Evolutionary conservation across 2,797 vertebrate genomes (phyloP).

Genomic region (Hippoglossus hippoglossus): DNA sequence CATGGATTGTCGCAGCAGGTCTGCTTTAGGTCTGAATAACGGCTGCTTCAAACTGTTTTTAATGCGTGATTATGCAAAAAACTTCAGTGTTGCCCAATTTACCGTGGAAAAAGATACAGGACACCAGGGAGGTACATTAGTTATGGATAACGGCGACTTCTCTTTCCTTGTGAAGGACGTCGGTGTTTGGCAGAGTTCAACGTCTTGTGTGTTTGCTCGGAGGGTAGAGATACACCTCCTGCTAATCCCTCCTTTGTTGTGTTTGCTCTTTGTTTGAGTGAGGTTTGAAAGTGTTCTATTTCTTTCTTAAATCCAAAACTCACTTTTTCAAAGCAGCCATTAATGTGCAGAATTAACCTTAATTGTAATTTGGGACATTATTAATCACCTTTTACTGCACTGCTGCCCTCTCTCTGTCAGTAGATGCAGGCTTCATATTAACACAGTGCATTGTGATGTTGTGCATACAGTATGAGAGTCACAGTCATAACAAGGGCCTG

Average conservation of each 20-base stretch:
- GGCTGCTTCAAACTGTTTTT: slow-evolving; percentile 9
- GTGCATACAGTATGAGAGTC: too few species aligned
- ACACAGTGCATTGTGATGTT: too few species aligned
- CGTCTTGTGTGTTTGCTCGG: slow-evolving; percentile 18
- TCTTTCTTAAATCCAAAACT: slow-evolving; percentile 10
- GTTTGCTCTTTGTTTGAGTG: slow-evolving; percentile 7
- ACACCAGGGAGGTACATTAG: slow-evolving; percentile 46
- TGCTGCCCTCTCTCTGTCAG: slow-evolving; percentile 9
- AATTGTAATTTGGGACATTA: neutral
- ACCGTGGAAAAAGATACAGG: slow-evolving; percentile 32
- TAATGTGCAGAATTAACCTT: neutral
- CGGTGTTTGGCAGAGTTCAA: slow-evolving; percentile 37
- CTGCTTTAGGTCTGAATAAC: slow-evolving; percentile 36
- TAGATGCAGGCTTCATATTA: neutral
- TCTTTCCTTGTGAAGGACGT: slow-evolving; percentile 37
- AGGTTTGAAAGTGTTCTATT: slow-evolving; percentile 12
- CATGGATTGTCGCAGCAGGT: slow-evolving; percentile 34
- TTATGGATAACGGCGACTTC: slow-evolving; percentile 39
- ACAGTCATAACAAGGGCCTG: too few species aligned
- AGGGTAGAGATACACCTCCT: slow-evolving; percentile 28
- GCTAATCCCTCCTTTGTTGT: slow-evolving; percentile 30
- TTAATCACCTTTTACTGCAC: neutral
- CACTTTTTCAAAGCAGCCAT: neutral
- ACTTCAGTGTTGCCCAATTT: slow-evolving; percentile 10
- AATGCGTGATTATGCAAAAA: slow-evolving; percentile 36